phyloP scores from a whole-genome alignment of 2,797 vertebrate species.

The Buceros bicornis region DNA sequence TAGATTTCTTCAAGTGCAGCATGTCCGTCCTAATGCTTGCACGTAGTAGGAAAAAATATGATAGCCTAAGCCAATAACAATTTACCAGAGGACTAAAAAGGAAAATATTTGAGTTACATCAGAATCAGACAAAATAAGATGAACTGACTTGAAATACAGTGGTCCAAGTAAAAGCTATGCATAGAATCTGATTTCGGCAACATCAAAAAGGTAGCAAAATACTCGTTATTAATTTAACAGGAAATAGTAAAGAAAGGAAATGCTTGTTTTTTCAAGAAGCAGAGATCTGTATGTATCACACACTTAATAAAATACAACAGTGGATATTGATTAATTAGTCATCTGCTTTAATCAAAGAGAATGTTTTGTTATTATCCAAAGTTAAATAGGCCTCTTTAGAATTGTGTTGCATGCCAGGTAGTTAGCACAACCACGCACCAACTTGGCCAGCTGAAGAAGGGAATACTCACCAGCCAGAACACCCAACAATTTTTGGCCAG shows the following conservation, averaged over 20 bases:
- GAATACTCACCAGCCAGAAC: not conserved
- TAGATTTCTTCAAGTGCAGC: not conserved
- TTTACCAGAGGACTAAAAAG: not conserved
- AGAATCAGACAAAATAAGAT: not conserved
- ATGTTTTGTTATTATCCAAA: not conserved
- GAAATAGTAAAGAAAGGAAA: conserved; percentile 1
- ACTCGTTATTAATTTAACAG: not conserved
- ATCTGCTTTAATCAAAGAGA: not conserved
- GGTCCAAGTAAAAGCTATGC: not conserved
- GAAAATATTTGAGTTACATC: not conserved
- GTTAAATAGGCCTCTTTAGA: not conserved
- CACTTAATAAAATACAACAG: not conserved
- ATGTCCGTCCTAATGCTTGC: not conserved
- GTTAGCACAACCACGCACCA: not conserved
- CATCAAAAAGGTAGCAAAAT: not conserved
- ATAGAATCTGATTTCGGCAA: not conserved
- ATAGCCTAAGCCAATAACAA: not conserved
- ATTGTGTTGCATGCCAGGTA: not conserved
- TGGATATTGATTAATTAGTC: not conserved
- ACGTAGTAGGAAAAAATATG: not conserved
- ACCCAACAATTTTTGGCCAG: not conserved
- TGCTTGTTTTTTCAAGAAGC: not conserved
- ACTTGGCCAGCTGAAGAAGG: not conserved
- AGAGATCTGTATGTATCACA: not conserved
- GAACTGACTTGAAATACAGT: not conserved